Evolutionary conservation across 2,797 vertebrate species (phyloP), one percentile per base, ranked within the genome.

Genomic region (Characodon lateralis): DNA sequence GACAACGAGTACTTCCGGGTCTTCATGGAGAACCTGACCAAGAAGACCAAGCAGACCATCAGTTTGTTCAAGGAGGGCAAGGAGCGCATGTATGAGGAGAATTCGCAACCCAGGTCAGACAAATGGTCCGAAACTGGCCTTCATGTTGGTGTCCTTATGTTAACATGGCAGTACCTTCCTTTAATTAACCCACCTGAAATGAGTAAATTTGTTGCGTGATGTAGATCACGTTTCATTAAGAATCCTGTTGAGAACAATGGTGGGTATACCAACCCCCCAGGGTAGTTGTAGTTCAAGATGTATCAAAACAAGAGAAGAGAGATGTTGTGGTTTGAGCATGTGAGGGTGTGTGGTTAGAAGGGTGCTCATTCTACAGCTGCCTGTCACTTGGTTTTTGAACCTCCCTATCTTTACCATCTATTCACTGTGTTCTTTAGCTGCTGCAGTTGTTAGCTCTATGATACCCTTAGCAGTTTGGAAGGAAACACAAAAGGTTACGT

Each of bases 41-140:
- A 99, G 92, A 99, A 99, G 93, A 99, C 98, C 85, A 99, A 99
- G 90, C 98, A 99, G 95, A 99, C 98, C 85, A 99, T 99, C 93
- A 98, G 97, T 93, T 96, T 99, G 78, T 99, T 99, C 93, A 99
- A 99, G 86, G 98, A 99, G 77, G 98, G 98, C 73, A 99, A 99
- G 78, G 98, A 99, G 20, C 92, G 98, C 87, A 99, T 99, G 98
- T 99, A 98, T 6, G 98, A 99, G 90, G 98, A 99, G 93, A 99
- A 99, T 91, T 99, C 98, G 0, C 98, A 99, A 90, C 98, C 98
- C 78, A 98, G 98, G 98, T 99, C 88, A 96, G 90, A 72, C 2
- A 65, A 74, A 18, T 43, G 35, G 2, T 28, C 20, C 6, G 46
- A 28, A 73, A 28, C 24, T 5, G 3, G 10, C 71, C 6, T 35